Conservation (phyloP, 30 jellyfish, hydroid and myxozoan species). For the Hydractinia echinata region DNA sequence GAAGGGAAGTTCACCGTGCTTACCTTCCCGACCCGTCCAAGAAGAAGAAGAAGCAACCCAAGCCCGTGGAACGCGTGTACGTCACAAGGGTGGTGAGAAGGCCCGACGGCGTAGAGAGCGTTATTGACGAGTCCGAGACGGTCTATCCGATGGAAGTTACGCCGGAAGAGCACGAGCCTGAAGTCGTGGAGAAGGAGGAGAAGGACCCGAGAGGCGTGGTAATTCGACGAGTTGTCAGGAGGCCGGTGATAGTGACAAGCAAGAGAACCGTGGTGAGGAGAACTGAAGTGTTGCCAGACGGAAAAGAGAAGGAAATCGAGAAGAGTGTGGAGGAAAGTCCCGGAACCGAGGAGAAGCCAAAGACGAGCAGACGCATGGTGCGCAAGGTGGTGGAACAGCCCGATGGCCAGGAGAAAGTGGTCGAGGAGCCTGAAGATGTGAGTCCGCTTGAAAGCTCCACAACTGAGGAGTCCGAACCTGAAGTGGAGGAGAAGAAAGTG, state of each 20-base stretch:
- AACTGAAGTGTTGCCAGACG: slow-evolving; percentile 64
- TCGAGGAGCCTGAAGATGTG: slow-evolving; percentile 64
- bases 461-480: slow-evolving; percentile 65
- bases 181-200: slow-evolving; percentile 16
- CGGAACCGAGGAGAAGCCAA: slow-evolving; percentile 39
- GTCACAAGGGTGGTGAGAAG: slow-evolving; percentile 63
- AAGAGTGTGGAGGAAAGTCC: slow-evolving; percentile 43
- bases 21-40: slow-evolving; percentile 5
- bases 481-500: slow-evolving; percentile 33
- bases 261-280: slow-evolving; percentile 44
- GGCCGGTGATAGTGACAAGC: slow-evolving; percentile 49
- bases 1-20: slow-evolving; percentile 9
- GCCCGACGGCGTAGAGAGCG: slow-evolving; percentile 66
- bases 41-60: slow-evolving; percentile 32
- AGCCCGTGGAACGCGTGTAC: slow-evolving; percentile 63
- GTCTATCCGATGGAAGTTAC: slow-evolving; percentile 49
- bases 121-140: slow-evolving; percentile 69
- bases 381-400: slow-evolving; percentile 38
- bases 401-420: slow-evolving; percentile 43
- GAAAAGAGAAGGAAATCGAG: slow-evolving; percentile 53
- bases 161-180: slow-evolving; percentile 50
- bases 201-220: slow-evolving; percentile 29
- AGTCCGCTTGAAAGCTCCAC: slow-evolving; percentile 50
- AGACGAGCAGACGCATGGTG: slow-evolving; percentile 24
- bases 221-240: slow-evolving; percentile 40